Percentiles rank a stretch among this genome's conserved stretches.
Evolutionary conservation across 1,140 invertebrate genomes (phyloP).

Genomic region (Trinorchestia longiramus): DNA sequence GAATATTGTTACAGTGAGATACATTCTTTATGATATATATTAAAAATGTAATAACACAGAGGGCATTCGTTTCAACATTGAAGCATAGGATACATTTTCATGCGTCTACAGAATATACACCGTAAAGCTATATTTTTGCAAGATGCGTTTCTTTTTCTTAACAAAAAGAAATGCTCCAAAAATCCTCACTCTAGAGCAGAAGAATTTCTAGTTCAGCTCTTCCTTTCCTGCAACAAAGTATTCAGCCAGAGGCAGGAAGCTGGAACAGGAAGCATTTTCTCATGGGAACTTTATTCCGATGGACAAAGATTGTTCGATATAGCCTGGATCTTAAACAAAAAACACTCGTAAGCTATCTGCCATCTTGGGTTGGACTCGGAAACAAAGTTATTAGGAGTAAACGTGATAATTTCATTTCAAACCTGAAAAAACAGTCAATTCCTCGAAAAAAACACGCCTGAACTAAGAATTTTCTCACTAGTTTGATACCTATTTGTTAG

Average conservation of each 20-base stretch:
- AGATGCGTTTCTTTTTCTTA: neutral
- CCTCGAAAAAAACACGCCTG: too few species aligned
- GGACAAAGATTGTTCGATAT: neutral
- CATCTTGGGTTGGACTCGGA: neutral
- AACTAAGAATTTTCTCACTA: too few species aligned
- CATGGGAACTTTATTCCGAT: neutral
- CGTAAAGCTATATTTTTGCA: neutral
- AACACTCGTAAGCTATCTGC: neutral
- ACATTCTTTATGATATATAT: too few species aligned
- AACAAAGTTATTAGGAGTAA: neutral
- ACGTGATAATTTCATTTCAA: neutral
- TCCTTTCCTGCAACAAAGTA: neutral
- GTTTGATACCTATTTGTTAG: too few species aligned
- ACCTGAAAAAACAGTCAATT: too few species aligned
- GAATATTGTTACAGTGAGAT: too few species aligned
- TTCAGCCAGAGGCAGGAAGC: neutral
- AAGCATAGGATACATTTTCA: too few species aligned
- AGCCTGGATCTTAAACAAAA: neutral
- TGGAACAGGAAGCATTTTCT: slow-evolving; percentile 29
- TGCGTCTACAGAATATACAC: neutral
- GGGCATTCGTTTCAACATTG: too few species aligned
- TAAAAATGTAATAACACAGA: too few species aligned
- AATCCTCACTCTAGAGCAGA: neutral
- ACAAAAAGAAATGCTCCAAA: neutral
- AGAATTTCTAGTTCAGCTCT: neutral